phyloP scores from a whole-genome alignment of 2,797 vertebrate genomes.

The Tenualosa thibaudeaui region DNA sequence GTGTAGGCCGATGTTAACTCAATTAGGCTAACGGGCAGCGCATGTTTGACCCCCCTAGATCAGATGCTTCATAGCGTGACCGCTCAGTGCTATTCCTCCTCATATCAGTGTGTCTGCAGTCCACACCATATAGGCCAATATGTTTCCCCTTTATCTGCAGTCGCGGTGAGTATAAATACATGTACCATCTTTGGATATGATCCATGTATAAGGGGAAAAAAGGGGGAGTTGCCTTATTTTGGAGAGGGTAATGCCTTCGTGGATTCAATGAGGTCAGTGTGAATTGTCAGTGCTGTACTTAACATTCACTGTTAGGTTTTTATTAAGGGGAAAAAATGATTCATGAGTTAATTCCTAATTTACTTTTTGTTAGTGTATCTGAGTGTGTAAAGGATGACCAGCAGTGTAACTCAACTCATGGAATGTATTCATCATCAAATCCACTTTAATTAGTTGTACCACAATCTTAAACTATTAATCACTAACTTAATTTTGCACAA shows the following conservation, averaged over 20 bases:
- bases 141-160: constrained; percentile 78
- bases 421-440: background rate
- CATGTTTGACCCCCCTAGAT: constrained; percentile 71
- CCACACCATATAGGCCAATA: constrained; percentile 63
- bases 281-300: background rate
- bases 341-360: background rate
- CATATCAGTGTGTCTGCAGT: constrained; percentile 51
- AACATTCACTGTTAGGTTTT: background rate
- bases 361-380: too few relatives aligned
- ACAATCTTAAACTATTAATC: too few relatives aligned
- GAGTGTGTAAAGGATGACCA: background rate
- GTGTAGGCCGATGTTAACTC: constrained; percentile 63
- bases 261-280: too few relatives aligned
- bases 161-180: constrained; percentile 69
- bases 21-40: constrained; percentile 75
- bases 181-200: background rate
- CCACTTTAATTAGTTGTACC: too few relatives aligned
- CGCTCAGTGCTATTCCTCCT: constrained; percentile 48
- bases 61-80: constrained; percentile 77
- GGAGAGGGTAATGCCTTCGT: background rate
- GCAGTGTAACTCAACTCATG: background rate
- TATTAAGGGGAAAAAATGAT: background rate
- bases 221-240: background rate
- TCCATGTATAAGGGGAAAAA: background rate
- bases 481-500: too few relatives aligned